These are phyloP conservation scores for Craseonycteris thonglongyai DNA, from an alignment of 2,113 vertebrate genomes.

Conservation along the genomic window DNA sequence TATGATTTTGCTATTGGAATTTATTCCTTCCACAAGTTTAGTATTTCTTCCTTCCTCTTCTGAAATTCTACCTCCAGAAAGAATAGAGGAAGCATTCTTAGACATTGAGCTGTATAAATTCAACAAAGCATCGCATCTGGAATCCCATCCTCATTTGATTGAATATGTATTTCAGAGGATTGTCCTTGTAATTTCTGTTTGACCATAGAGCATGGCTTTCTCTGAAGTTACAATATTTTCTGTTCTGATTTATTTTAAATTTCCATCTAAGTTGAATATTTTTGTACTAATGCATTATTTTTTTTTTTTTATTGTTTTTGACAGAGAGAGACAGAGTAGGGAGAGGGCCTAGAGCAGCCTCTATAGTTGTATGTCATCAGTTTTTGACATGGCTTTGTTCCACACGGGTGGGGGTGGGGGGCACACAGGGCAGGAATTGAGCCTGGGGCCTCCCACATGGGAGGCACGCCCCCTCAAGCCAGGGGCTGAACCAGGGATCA, in stretches of 20 bases:
- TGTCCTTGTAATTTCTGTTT: background rate
- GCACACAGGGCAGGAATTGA: too few species aligned
- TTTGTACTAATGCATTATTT: background rate
- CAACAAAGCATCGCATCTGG: background rate
- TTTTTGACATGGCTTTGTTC: too few species aligned
- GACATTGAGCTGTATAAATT: background rate
- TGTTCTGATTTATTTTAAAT: conserved; percentile 2
- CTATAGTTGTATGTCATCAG: too few species aligned
- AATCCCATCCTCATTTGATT: background rate
- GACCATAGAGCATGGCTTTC: background rate
- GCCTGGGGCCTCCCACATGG: too few species aligned
- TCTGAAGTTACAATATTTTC: conserved; percentile 4
- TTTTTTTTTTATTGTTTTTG: too few species aligned
- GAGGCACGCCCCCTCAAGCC: too few species aligned
- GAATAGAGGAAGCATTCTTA: background rate
- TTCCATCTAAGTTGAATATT: background rate
- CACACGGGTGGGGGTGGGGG: too few species aligned
- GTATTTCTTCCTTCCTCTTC: background rate
- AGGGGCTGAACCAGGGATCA: too few species aligned
- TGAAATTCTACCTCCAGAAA: background rate
- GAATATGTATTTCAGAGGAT: background rate
- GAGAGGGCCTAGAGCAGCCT: too few species aligned
- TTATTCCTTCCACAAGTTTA: background rate
- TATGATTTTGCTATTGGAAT: background rate
- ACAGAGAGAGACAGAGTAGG: too few species aligned